phyloP scores from a whole-genome alignment of 2,797 vertebrate species.

The Heterohyrax brucei region DNA sequence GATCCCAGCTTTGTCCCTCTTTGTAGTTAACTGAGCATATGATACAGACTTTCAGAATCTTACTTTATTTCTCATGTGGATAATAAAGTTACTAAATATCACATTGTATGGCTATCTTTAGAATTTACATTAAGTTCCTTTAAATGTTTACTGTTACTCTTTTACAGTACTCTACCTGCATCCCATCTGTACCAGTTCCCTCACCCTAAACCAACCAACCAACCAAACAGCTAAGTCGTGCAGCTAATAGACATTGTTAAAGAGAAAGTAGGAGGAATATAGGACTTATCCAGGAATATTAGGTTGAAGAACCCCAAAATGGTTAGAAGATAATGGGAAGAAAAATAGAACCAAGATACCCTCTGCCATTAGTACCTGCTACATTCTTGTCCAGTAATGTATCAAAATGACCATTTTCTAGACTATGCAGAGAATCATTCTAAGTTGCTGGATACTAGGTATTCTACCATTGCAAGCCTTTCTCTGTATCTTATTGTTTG shows the following conservation, averaged over 20 bases:
- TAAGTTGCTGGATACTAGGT: neutral
- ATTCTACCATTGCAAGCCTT: neutral
- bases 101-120: neutral
- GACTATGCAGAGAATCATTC: neutral
- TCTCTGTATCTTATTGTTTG: neutral
- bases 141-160: neutral
- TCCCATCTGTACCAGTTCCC: neutral
- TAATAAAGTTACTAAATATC: neutral
- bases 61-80: constrained; percentile 13
- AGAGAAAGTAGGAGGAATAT: neutral
- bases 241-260: neutral
- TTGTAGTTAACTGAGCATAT: neutral
- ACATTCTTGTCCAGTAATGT: neutral
- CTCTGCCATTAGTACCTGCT: neutral
- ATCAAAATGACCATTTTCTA: neutral
- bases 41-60: neutral
- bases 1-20: neutral
- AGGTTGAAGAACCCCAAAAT: neutral
- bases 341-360: neutral
- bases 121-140: neutral
- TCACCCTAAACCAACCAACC: neutral
- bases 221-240: neutral
- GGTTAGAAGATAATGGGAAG: neutral
- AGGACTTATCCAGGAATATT: neutral
- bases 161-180: neutral